Percentiles rank a stretch among this genome's conserved stretches.
phyloP scores from a whole-genome alignment of 2,888 invertebrate genomes.

The Smittia aterrima region DNA sequence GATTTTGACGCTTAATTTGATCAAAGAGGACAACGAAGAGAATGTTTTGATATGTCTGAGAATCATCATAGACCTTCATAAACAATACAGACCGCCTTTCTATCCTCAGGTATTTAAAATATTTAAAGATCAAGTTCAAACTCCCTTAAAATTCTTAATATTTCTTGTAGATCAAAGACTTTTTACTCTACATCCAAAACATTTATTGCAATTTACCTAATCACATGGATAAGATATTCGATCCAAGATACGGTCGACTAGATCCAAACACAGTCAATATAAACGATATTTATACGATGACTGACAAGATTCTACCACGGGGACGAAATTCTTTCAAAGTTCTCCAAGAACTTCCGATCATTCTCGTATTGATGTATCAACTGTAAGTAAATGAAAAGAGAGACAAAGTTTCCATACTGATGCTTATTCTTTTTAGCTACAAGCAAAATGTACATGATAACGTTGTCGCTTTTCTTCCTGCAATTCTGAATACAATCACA shows the following conservation, averaged over 20 bases:
- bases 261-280: constrained; percentile 68
- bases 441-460: constrained; percentile 93
- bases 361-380: constrained; percentile 97
- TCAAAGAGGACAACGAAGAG: constrained; percentile 96
- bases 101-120: constrained; percentile 68
- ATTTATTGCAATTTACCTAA: constrained; percentile 91
- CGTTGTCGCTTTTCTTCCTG: constrained; percentile 91
- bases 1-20: constrained; percentile 82
- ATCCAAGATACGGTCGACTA: constrained; percentile 70
- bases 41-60: constrained; percentile 94
- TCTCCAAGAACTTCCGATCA: constrained; percentile 93
- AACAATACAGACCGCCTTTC: constrained; percentile 88
- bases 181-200: constrained; percentile 88
- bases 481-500: constrained; percentile 93
- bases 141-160: background rate
- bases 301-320: constrained; percentile 90
- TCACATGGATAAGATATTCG: constrained; percentile 91
- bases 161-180: constrained; percentile 81
- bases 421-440: too few species aligned
- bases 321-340: constrained; percentile 92
- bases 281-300: constrained; percentile 70
- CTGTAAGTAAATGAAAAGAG: too few species aligned
- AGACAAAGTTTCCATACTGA: too few species aligned
- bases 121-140: background rate
- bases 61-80: constrained; percentile 95